Base-by-base conservation (phyloP, 1,140 invertebrate genomes). In the Sesamia nonagrioides region DNA sequence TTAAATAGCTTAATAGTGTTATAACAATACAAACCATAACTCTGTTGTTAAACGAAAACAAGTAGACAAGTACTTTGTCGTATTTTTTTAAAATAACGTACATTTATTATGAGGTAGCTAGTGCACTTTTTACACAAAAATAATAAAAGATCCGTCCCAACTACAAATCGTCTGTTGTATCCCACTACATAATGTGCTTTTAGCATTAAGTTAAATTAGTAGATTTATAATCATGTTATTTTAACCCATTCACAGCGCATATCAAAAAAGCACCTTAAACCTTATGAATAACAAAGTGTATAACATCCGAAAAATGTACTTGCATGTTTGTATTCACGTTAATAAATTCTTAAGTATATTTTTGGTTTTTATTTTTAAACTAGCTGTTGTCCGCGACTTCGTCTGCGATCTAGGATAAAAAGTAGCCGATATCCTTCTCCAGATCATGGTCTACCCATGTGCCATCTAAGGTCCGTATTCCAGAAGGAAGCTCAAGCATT, bases 231-330 rank as follows among this genome's bases (percentile, higher is more conserved):
- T 82, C 75, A 48, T 86, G 85, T 90, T 69, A 56, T 54, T 78
- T 89, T 91, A 92, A 91, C 87, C 79, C 83, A 88, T 89, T 88
- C 92, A 94, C 91, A 85, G 90, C 91, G 91, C 88, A 91, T 92
- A 89, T 89, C 86, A 89, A 73, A 79, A 81, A 72, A 75, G 90
- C 91, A 93, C 91, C 82, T 80, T 85, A 85, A 27, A 74, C 27
- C 17, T 78, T 48, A 63, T 86, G 76, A 88, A 88, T 90, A 89
- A 89, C 82, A 85, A 86, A 85, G 84, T 89, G 89, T 93, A 89
- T 86, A 90, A 86, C 88, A 92, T 92, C 89, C 86, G 73, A 80
- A 89, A 91, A 92, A 92, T 92, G 91, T 92, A 93, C 82, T 90
- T 92, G 91, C 92, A 93, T 93, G 89, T 89, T 90, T 91, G 86